Percentiles rank a stretch among this genome's conserved stretches.
Evolutionary conservation across 2,113 vertebrate species (phyloP).

Genomic region (Saguinus midas): DNA sequence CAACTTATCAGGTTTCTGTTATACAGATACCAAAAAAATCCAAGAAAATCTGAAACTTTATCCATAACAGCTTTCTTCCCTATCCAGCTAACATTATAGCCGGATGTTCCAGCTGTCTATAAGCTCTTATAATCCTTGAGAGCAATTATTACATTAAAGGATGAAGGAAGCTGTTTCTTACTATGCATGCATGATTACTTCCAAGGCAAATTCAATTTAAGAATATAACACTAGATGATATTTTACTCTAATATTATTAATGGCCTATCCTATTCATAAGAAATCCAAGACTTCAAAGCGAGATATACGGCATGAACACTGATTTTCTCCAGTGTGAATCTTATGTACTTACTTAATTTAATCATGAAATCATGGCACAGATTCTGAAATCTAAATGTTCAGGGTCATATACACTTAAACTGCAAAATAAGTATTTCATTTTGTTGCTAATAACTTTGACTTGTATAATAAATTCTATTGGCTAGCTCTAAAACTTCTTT

Average conservation of each 20-base stretch:
- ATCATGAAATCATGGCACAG: background rate
- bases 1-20: constrained; percentile 46
- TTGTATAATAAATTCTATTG: background rate
- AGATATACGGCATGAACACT: background rate
- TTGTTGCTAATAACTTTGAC: background rate
- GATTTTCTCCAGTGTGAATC: background rate
- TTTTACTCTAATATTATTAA: background rate
- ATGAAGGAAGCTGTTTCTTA: background rate
- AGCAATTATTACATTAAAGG: constrained; percentile 52
- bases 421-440: background rate
- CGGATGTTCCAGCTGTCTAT: background rate
- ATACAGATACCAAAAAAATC: constrained; percentile 63
- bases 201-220: background rate
- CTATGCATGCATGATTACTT: background rate
- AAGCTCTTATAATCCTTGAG: constrained; percentile 39
- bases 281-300: background rate
- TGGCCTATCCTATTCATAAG: background rate
- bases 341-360: background rate
- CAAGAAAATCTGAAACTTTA: constrained; percentile 35
- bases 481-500: background rate
- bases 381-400: background rate
- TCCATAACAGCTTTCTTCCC: background rate
- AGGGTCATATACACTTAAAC: background rate
- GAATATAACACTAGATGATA: background rate
- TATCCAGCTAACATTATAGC: constrained; percentile 39